These are phyloP conservation scores for Synanthedon myopaeformis DNA, from an alignment of 2,888 invertebrate genomes.

Conservation along the genomic window DNA sequence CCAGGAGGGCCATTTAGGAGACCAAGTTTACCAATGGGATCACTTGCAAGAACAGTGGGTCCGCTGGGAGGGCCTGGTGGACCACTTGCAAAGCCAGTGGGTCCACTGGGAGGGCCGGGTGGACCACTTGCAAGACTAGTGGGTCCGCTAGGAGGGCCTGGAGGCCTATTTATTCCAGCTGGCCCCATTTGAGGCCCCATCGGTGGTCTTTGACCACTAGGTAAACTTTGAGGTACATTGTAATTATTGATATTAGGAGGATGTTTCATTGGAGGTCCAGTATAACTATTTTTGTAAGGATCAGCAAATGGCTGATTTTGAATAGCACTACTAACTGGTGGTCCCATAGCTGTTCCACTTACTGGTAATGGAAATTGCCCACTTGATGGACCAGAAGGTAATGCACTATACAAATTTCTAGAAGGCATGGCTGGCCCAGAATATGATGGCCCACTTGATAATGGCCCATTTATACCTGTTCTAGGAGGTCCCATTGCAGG, in stretches of 20 bases:
- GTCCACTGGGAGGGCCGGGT: constrained; percentile 9
- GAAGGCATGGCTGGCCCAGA: constrained; percentile 12
- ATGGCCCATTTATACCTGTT: constrained; percentile 5
- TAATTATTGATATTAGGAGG: constrained; percentile 7
- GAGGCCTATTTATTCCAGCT: constrained; percentile 1
- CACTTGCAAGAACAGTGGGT: constrained; percentile 6
- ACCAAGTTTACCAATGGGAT: constrained; percentile 6
- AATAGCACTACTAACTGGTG: constrained; percentile 6
- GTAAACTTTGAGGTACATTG: constrained; percentile 10
- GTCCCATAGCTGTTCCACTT: constrained; percentile 3
- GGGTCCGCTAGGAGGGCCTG: constrained; percentile 9
- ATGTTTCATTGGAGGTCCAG: constrained; percentile 8
- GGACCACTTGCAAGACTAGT: constrained; percentile 5
- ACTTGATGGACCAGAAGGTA: constrained; percentile 4
- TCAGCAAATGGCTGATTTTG: constrained; percentile 19
- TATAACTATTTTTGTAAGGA: constrained; percentile 26
- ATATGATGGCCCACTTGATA: constrained; percentile 8
- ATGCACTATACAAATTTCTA: constrained; percentile 5
- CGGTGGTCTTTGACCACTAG: constrained; percentile 7
- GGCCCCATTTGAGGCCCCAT: constrained; percentile 5
- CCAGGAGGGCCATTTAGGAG: constrained; percentile 12
- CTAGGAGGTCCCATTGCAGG: constrained; percentile 13
- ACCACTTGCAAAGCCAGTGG: constrained; percentile 4
- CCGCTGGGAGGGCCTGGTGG: neutral
- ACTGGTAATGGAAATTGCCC: neutral